These are phyloP conservation scores for Tetragonula clypearis DNA, from an alignment of 1,140 invertebrate species.

Conservation along the genomic window DNA sequence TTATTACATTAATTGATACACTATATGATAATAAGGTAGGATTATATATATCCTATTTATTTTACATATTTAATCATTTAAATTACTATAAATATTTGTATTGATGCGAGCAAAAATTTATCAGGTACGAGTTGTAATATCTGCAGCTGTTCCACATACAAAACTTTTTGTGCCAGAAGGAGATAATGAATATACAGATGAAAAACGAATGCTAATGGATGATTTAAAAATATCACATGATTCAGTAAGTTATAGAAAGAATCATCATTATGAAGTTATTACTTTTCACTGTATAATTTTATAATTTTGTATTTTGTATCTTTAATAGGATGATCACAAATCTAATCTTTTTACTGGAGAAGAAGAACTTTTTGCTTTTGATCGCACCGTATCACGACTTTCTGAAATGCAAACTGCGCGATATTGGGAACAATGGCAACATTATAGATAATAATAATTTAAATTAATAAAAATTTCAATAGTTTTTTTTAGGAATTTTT, in stretches of 20 bases:
- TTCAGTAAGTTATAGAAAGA: constrained; percentile 76
- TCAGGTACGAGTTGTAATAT: constrained; percentile 90
- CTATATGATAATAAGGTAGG: constrained; percentile 96
- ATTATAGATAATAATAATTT: constrained; percentile 74
- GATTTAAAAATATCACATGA: constrained; percentile 90
- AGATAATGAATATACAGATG: constrained; percentile 84
- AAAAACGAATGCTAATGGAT: constrained; percentile 95
- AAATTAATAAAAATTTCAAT: constrained; percentile 42
- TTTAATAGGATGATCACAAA: constrained; percentile 84
- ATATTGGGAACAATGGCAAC: constrained; percentile 94
- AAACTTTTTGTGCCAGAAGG: constrained; percentile 87
- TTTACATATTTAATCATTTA: background rate
- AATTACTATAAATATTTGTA: constrained; percentile 35
- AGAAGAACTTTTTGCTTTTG: constrained; percentile 98
- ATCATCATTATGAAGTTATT: background rate
- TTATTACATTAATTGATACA: constrained; percentile 98
- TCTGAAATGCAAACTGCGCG: constrained; percentile 97
- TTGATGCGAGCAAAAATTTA: constrained; percentile 50
- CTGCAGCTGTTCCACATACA: constrained; percentile 88
- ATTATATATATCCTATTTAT: background rate
- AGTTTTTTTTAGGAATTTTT: constrained; percentile 20
- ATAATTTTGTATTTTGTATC: constrained; percentile 30
- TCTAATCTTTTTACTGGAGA: constrained; percentile 97
- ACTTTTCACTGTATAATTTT: background rate
- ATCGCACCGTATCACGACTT: constrained; percentile 95